Base-by-base conservation (phyloP, 2,888 invertebrate species). In the Drosophila quinaria region DNA sequence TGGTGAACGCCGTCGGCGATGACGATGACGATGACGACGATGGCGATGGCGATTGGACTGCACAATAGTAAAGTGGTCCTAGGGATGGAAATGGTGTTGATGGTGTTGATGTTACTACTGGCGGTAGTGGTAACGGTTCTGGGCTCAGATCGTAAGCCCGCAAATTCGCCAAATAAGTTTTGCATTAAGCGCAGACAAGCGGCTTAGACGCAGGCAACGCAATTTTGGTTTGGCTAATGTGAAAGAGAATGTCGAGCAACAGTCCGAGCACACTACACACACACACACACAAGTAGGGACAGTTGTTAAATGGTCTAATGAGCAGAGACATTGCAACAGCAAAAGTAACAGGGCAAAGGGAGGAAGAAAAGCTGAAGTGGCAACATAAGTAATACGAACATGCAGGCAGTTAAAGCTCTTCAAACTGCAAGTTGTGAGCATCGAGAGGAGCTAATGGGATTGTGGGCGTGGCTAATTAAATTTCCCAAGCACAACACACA, bases 91-190 rank as follows among this genome's bases (percentile, higher is more conserved):
- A 29, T 5, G 33, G 25, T 39, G 39, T 5, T 22, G 25, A 19
- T 17, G 17, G 25, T 37, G 47, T 37, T 65, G 74, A 17, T 39
- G 49, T 5, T 19, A 35, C n/a, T 49, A 25, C 25, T 25, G 25
- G 25, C 6, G 25, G 25, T 25, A 52, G n/a, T 42, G 64, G 29
- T 31, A 39, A 54, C 71, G 42, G 17, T 35, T 17, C 55, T 46
- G 51, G 39, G 52, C 62, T 50, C 50, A 61, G 44, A 80, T 50
- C 58, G 59, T 77, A 83, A 80, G 78, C 73, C 59, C 56, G 60
- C 78, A 54, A 80, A 87, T 72, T 74, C 81, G 70, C 66, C 68
- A 83, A 77, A 87, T 82, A 80, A 87, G 74, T 82, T 82, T 87
- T 69, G 56, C 71, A 70, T 77, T 80, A 72, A 56, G 63, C 66